Evolutionary conservation across 1,140 invertebrate species (phyloP).

Genomic region (Drosophila pandora): DNA sequence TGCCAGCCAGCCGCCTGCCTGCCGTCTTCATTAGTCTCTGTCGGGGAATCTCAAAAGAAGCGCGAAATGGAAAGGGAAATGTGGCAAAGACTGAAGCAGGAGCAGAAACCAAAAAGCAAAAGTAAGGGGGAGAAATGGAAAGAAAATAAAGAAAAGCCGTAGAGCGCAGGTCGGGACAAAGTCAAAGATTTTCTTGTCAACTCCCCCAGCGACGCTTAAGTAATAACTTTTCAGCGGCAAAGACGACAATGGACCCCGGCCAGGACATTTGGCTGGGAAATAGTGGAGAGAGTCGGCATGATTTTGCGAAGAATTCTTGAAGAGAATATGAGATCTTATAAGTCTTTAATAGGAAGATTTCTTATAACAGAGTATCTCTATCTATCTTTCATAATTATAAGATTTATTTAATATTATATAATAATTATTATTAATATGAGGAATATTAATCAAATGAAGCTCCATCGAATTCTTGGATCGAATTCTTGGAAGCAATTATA

Average conservation of each 20-base stretch:
- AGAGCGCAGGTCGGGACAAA: conserved; percentile 33
- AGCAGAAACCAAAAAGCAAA: not conserved
- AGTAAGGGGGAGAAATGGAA: not conserved
- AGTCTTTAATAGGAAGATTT: not conserved
- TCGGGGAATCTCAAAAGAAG: conserved; percentile 32
- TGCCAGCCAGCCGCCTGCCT: conserved; percentile 19
- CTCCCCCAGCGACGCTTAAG: conserved; percentile 54
- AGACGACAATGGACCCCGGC: conserved; percentile 22
- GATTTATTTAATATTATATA: too few species aligned
- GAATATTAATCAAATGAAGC: not conserved
- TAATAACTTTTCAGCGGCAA: conserved; percentile 52
- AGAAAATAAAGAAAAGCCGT: conserved; percentile 12
- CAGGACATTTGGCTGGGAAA: not conserved
- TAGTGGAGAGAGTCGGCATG: conserved; percentile 4
- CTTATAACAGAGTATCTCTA: not conserved
- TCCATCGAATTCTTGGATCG: not conserved
- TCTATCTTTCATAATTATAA: too few species aligned
- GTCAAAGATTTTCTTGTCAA: conserved; percentile 53
- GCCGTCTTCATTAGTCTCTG: conserved; percentile 78
- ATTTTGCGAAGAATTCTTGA: conserved; percentile 6
- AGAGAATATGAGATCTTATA: not conserved
- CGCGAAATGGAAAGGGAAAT: conserved; percentile 6
- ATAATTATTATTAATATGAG: not conserved
- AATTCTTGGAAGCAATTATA: not conserved
- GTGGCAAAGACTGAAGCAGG: not conserved